phyloP scores from a whole-genome alignment of 2,888 invertebrate genomes.

The Tetanocera ferruginea region DNA sequence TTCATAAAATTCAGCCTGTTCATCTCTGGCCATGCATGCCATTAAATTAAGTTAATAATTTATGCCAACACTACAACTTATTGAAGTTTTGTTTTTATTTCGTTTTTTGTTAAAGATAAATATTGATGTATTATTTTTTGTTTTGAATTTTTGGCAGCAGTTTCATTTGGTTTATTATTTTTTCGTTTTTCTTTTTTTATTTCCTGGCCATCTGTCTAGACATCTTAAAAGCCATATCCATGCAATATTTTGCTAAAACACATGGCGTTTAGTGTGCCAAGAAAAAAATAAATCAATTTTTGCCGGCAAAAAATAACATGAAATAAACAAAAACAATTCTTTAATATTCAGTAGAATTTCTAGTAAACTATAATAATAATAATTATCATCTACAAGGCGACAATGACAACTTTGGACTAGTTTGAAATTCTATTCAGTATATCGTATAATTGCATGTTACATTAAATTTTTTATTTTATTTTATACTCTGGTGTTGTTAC shows the following conservation, averaged over 20 bases:
- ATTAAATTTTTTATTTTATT: conserved; percentile 19
- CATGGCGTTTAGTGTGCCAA: conserved; percentile 8
- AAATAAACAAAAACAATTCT: background rate
- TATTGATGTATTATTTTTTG: background rate
- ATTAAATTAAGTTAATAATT: background rate
- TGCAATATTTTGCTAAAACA: conserved; percentile 2
- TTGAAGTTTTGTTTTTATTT: background rate
- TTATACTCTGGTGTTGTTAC: conserved; percentile 16
- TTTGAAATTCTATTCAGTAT: conserved; percentile 44
- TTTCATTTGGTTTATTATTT: background rate
- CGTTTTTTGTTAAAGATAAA: background rate
- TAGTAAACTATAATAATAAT: background rate
- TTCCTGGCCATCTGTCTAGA: conserved; percentile 32
- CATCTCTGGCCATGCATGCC: no score
- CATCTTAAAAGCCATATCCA: conserved; percentile 20
- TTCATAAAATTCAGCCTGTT: no score
- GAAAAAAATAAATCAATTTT: background rate
- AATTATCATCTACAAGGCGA: conserved; percentile 29
- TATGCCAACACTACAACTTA: background rate
- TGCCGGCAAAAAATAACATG: background rate
- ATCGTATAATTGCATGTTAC: conserved; percentile 31
- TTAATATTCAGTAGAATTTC: background rate
- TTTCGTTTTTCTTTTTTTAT: background rate
- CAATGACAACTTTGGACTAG: conserved; percentile 49
- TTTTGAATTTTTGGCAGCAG: no score